Percentiles rank a stretch among this genome's conserved stretches.
These are phyloP conservation scores for Macaria liturata DNA, from an alignment of 2,888 invertebrate genomes.

Conservation along the genomic window DNA sequence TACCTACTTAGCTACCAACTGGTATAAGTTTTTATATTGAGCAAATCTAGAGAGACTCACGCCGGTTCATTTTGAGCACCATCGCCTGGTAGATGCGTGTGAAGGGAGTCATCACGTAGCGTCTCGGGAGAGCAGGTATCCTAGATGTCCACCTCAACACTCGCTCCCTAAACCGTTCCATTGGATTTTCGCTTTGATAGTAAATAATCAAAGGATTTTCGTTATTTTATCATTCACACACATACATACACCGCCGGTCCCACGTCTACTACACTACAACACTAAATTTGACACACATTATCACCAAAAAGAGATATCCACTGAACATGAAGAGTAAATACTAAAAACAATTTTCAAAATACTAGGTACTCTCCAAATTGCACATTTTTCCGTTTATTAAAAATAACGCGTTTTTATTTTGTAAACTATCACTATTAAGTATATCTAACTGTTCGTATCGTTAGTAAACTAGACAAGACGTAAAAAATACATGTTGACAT, in stretches of 20 bases:
- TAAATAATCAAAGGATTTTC: neutral
- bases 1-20: too few species aligned
- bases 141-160: conserved; percentile 5
- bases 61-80: conserved; percentile 78
- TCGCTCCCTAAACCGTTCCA: conserved; percentile 18
- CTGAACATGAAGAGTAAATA: conserved; percentile 36
- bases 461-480: conserved; percentile 35
- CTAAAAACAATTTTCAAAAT: conserved; percentile 30
- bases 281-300: conserved; percentile 81
- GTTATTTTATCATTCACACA: conserved; percentile 25
- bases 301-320: conserved; percentile 57
- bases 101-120: conserved; percentile 70
- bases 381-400: conserved; percentile 31
- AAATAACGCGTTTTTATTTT: conserved; percentile 21
- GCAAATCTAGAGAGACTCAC: conserved; percentile 51
- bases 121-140: conserved; percentile 32
- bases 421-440: conserved; percentile 26
- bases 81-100: conserved; percentile 73
- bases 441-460: conserved; percentile 21
- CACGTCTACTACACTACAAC: conserved; percentile 59
- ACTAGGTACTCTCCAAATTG: conserved; percentile 27
- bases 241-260: conserved; percentile 37
- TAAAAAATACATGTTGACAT: conserved; percentile 62
- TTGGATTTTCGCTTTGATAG: neutral
- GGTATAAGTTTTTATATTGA: too few species aligned